Percentiles rank a stretch among this genome's conserved stretches.
These are phyloP conservation scores for Pterocles gutturalis DNA, from an alignment of 2,113 vertebrate genomes.

Conservation along the genomic window DNA sequence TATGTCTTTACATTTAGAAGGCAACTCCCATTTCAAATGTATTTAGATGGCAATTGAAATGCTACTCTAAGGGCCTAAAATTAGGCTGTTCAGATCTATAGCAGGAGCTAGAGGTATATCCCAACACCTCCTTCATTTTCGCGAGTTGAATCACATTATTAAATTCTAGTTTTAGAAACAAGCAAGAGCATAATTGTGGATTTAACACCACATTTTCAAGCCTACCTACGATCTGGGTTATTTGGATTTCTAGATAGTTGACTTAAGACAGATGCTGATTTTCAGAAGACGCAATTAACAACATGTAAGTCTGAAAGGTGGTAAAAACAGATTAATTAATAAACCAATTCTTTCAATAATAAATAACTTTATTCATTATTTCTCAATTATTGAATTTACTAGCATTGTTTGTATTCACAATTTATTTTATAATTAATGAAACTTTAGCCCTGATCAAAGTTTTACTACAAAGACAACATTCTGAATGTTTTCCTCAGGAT, in stretches of 20 bases:
- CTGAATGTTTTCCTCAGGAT: background rate
- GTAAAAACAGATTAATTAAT: background rate
- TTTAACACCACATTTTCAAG: background rate
- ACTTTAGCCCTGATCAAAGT: background rate
- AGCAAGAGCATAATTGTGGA: background rate
- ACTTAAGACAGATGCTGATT: background rate
- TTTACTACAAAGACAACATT: background rate
- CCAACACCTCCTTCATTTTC: background rate
- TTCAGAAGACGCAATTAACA: background rate
- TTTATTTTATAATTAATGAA: background rate
- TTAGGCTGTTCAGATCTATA: background rate
- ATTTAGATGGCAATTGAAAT: background rate
- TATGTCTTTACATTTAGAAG: background rate
- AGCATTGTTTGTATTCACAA: background rate
- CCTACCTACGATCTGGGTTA: background rate
- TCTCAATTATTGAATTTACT: background rate
- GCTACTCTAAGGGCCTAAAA: background rate
- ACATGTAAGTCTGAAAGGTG: background rate
- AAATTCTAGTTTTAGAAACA: conserved; percentile 17
- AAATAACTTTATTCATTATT: background rate
- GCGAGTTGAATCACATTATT: background rate
- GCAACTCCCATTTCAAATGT: background rate
- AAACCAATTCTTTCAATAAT: background rate
- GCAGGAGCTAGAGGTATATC: background rate
- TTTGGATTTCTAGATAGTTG: background rate